phyloP scores from a whole-genome alignment of 2,797 vertebrate species.

The Myiotriccus ornatus region DNA sequence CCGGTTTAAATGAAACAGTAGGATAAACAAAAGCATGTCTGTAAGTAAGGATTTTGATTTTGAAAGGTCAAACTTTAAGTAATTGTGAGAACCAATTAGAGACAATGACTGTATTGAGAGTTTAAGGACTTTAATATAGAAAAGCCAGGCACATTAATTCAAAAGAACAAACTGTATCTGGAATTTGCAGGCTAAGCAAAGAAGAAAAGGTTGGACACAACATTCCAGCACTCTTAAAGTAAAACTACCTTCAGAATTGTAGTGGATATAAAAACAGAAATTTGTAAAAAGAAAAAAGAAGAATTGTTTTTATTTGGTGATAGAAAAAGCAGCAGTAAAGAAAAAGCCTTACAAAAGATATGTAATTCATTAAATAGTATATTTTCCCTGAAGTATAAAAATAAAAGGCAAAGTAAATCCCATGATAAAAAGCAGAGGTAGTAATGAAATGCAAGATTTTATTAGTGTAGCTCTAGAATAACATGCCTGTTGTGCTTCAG shows the following conservation, averaged over 20 bases:
- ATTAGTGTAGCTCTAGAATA: not conserved
- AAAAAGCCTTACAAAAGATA: not conserved
- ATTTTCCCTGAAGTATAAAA: not conserved
- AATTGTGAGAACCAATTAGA: not conserved
- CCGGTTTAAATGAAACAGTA: constrained; percentile 1
- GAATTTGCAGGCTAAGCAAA: not conserved
- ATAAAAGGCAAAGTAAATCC: not conserved
- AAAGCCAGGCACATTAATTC: not conserved
- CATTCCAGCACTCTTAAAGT: not conserved
- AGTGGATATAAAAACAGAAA: not conserved
- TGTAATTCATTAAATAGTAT: not conserved
- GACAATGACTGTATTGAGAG: not conserved
- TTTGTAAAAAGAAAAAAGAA: not conserved
- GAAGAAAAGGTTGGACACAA: not conserved
- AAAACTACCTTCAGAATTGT: not conserved
- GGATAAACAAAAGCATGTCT: not conserved
- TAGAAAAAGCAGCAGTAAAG: not conserved
- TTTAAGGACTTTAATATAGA: not conserved
- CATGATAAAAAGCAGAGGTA: not conserved
- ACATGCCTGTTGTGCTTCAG: not conserved
- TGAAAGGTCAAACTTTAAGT: not conserved
- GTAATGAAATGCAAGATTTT: not conserved
- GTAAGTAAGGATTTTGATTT: constrained; percentile 7
- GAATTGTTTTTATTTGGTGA: not conserved
- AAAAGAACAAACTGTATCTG: not conserved